Evolutionary conservation across 2,888 invertebrate genomes (phyloP).

Genomic region (Iselma pallidipennis): DNA sequence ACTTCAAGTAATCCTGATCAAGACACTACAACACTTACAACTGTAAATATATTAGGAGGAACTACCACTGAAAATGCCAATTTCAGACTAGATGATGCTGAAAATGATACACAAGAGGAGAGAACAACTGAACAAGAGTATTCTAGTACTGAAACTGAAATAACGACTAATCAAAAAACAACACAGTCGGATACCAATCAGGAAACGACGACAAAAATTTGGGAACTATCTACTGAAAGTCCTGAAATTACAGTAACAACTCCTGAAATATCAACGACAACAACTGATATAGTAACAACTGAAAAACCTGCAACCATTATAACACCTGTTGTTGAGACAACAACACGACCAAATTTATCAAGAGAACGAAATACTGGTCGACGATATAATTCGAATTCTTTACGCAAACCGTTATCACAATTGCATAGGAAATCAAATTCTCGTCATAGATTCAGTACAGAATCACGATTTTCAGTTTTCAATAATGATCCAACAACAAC

Average conservation of each 20-base stretch:
- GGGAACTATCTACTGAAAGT: neutral
- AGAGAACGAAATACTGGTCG: neutral
- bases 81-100: neutral
- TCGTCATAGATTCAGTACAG: slow-evolving; percentile 42
- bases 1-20: neutral
- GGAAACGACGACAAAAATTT: neutral
- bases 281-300: slow-evolving; percentile 2
- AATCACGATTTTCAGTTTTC: slow-evolving; percentile 27
- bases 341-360: neutral
- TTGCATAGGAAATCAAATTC: slow-evolving; percentile 21
- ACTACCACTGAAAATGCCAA: neutral
- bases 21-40: no score
- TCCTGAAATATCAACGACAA: neutral
- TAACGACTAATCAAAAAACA: neutral
- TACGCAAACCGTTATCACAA: slow-evolving; percentile 4
- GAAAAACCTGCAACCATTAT: slow-evolving; percentile 11
- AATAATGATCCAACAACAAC: slow-evolving; percentile 30
- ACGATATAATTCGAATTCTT: neutral
- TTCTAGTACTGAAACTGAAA: neutral
- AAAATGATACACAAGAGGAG: neutral
- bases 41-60: no score
- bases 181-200: neutral
- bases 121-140: neutral
- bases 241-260: neutral
- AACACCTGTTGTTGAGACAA: neutral